Conservation (phyloP, 2,113 vertebrate genomes). For the Charina bottae region DNA sequence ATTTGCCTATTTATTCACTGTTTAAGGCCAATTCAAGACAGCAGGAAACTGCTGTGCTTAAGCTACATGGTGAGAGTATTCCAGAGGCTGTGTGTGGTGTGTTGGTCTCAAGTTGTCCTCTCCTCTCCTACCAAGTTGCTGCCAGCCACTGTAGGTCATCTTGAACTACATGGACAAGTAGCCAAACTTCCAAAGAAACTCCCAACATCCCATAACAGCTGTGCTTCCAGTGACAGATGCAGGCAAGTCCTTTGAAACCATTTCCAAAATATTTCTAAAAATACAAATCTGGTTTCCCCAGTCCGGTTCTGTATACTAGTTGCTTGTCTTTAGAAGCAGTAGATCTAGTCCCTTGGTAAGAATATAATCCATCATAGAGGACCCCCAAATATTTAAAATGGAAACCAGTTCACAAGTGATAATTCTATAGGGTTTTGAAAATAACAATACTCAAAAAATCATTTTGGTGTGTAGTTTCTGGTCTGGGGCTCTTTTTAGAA, state of each 20-base stretch:
- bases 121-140: neutral
- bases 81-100: neutral
- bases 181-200: neutral
- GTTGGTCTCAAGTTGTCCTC: neutral
- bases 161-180: neutral
- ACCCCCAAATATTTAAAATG: neutral
- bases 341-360: neutral
- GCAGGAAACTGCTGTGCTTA: too few relatives aligned
- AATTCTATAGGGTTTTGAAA: neutral
- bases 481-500: neutral
- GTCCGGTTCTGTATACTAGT: neutral
- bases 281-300: neutral
- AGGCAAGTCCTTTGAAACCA: neutral
- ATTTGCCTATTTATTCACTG: neutral
- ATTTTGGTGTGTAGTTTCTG: neutral
- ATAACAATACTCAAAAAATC: neutral
- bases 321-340: neutral
- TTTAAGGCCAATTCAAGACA: too few relatives aligned
- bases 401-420: neutral
- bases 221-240: neutral
- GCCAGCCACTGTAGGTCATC: neutral
- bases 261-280: neutral
- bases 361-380: neutral
- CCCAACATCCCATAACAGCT: neutral
- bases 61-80: neutral